A percentile compares a stretch with the other conserved stretches of the same genome.
Conservation (phyloP, 2,797 vertebrate genomes). For the Macropus fuliginosus region DNA sequence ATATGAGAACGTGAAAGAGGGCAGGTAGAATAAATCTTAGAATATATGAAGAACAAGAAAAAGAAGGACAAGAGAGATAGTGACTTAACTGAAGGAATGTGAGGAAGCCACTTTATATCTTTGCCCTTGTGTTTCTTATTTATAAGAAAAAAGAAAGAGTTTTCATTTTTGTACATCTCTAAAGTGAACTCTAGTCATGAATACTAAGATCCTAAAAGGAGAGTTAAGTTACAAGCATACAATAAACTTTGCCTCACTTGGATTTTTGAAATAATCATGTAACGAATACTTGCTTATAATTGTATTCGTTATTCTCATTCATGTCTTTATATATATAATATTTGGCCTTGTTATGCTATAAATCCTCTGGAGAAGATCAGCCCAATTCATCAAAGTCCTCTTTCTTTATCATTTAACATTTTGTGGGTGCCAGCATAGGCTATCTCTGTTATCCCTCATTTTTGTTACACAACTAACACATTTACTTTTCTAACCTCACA, state of each 20-base stretch:
- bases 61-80: neutral
- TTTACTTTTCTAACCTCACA: too few relatives aligned
- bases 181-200: neutral
- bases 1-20: neutral
- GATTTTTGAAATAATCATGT: neutral
- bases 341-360: neutral
- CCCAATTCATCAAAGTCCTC: neutral
- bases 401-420: neutral
- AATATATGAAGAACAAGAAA: neutral
- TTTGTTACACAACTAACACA: too few relatives aligned
- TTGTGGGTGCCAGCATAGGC: neutral
- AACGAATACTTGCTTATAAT: neutral
- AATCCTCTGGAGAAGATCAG: neutral
- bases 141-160: neutral
- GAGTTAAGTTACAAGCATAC: neutral
- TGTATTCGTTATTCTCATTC: neutral
- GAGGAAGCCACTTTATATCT: neutral
- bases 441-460: neutral
- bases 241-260: neutral
- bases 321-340: neutral
- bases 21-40: neutral
- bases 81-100: neutral
- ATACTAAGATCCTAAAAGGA: neutral
- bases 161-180: neutral
- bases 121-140: neutral